A percentile compares a stretch with the other conserved stretches of the same genome.
Evolutionary conservation across 2,113 vertebrate genomes (phyloP).

Genomic region (Limanda limanda): DNA sequence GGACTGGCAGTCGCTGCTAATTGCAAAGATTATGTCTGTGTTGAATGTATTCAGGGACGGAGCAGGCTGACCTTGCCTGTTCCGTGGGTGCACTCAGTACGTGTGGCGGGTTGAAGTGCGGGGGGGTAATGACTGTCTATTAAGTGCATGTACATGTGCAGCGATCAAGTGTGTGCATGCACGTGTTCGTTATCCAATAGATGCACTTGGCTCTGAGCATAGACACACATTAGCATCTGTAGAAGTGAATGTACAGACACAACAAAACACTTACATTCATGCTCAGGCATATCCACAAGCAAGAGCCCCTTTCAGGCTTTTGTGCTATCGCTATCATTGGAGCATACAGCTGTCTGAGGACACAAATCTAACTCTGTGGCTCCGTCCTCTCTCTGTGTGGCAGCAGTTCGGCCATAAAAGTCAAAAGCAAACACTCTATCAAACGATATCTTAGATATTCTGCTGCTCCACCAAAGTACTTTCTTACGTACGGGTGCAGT

Average conservation of each 20-base stretch:
- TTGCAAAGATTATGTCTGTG: conserved; percentile 34
- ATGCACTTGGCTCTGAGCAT: not conserved
- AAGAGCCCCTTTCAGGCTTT: not conserved
- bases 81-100: conserved; percentile 23
- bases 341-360: conserved; percentile 42
- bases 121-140: conserved; percentile 24
- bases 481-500: not conserved
- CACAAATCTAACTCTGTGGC: conserved; percentile 11
- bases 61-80: conserved; percentile 37
- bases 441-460: conserved; percentile 25
- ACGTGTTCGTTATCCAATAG: not conserved
- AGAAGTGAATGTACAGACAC: not conserved
- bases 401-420: conserved; percentile 35
- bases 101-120: conserved; percentile 7
- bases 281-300: conserved; percentile 4
- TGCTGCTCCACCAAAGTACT: conserved; percentile 14
- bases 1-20: conserved; percentile 30
- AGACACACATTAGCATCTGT: not conserved
- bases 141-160: not conserved
- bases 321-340: conserved; percentile 10
- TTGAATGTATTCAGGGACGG: conserved; percentile 17
- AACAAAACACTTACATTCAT: conserved; percentile 1
- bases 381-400: not conserved
- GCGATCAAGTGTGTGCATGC: too few species aligned
- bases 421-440: not conserved